Evolutionary conservation across 2,888 invertebrate species (phyloP), one percentile per base, ranked within the genome.

Genomic region (Heliconius ethilla): DNA sequence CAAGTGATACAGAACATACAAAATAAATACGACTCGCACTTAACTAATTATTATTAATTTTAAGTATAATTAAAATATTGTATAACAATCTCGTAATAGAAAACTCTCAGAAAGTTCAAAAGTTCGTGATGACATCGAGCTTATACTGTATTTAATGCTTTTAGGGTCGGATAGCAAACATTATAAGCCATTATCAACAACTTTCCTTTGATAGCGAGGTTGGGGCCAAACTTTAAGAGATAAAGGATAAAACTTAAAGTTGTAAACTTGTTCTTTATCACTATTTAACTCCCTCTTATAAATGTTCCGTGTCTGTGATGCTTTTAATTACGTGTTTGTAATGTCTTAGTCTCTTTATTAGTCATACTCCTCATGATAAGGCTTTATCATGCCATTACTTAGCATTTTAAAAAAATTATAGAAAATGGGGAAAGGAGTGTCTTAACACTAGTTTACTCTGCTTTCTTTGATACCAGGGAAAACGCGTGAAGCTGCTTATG

Each of bases 261-360:
- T 73, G 40, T 77, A 77, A 77, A 77, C 77, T 73, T 73, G 73
- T 77, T 77, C 77, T 73, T 73, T 77, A 77, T 77, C 73, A 59
- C 73, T 55, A 76, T 76, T 77, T 77, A 67, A 77, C 66, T 77
- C 55, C 37, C 51, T 70, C 13, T 70, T 29, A 27, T 27, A 70
- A 66, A 73, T 62, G 77, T 66, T 67, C 63, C 51, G 29, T 15
- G 70, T 76, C 15, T 55, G 29, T 29, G 40, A 74, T 63, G 37
- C 27, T 25, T 45, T 18, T 74, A 45, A 40, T 74, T 72, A 72
- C n/a, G 72, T 72, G 69, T 40, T 69, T 33, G 33, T 33, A 1
- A 59, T 55, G 29, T 55, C n/a, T 15, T 69, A 40, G 7, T 67
- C 1, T 40, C 13, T 15, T 63, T 27, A 25, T 2, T 27, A 6